Evolutionary conservation across 23 tunicate species (phyloP).

Genomic region (Phallusia fumigata): DNA sequence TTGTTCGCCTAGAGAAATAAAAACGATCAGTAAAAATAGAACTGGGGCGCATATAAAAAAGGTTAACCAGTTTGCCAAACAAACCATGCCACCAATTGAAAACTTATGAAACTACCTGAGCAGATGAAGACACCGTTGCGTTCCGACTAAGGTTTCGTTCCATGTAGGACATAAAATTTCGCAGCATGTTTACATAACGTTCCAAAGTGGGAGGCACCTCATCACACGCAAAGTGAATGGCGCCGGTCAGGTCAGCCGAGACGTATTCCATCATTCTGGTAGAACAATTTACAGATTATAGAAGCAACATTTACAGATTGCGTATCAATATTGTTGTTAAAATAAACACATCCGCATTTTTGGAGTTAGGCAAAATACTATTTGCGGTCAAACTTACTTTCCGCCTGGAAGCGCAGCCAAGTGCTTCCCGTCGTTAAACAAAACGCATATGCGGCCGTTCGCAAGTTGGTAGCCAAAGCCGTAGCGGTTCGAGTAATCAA

Average conservation of each 20-base stretch:
- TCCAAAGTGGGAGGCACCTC: slow-evolving; percentile 40
- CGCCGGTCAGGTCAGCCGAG: slow-evolving; percentile 20
- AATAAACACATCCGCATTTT: too few species aligned
- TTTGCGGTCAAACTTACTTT: slow-evolving; percentile 68
- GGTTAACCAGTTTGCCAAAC: not conserved
- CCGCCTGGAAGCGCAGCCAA: slow-evolving; percentile 58
- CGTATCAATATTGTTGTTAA: too few species aligned
- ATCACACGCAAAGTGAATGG: slow-evolving; percentile 43
- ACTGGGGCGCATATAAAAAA: too few species aligned
- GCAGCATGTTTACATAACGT: slow-evolving; percentile 48
- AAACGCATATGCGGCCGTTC: slow-evolving; percentile 79
- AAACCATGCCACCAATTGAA: not conserved
- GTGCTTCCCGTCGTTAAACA: slow-evolving; percentile 94
- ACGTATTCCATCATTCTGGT: slow-evolving; percentile 52
- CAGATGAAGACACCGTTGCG: not conserved
- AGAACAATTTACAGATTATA: not conserved
- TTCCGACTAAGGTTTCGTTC: slow-evolving; percentile 56
- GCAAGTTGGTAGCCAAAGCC: slow-evolving; percentile 98
- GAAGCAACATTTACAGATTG: not conserved
- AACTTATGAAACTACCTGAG: not conserved
- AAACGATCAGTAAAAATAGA: not conserved
- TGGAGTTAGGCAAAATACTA: too few species aligned
- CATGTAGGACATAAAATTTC: slow-evolving; percentile 70
- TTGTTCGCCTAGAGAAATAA: not conserved
- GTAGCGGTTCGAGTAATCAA: slow-evolving; percentile 95